These are phyloP conservation scores for Indicator maculatus DNA, from an alignment of 2,113 vertebrate genomes.

Conservation along the genomic window DNA sequence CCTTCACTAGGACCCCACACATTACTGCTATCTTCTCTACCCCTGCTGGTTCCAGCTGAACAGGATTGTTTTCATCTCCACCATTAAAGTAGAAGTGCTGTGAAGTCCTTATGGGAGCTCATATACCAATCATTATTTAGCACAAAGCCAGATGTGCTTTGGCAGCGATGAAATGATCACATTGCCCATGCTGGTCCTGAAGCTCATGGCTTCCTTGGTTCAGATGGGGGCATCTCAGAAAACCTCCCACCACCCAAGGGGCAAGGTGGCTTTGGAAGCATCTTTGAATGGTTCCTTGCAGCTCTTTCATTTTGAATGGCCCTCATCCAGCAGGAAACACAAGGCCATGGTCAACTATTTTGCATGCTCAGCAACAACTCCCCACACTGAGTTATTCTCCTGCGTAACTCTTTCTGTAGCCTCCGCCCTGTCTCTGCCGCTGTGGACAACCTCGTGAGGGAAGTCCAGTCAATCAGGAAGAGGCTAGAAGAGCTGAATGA, in stretches of 20 bases:
- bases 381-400: not conserved
- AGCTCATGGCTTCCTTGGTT: not conserved
- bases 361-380: not conserved
- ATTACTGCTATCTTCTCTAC: not conserved
- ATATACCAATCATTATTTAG: not conserved
- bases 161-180: not conserved
- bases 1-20: fast-evolving
- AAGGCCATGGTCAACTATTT: not conserved
- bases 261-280: not conserved
- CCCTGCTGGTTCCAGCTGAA: not conserved
- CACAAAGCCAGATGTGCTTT: not conserved
- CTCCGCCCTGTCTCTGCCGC: slow-evolving; percentile 65
- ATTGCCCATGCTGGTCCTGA: not conserved
- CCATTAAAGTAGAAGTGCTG: not conserved
- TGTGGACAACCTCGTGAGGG: slow-evolving; percentile 69
- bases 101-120: not conserved
- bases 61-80: not conserved
- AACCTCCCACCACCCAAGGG: not conserved
- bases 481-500: slow-evolving; percentile 64
- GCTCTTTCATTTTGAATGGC: not conserved
- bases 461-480: slow-evolving; percentile 63
- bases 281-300: not conserved
- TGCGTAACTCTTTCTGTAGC: not conserved
- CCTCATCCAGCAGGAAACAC: not conserved
- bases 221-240: not conserved